Conservation (phyloP, 2,113 vertebrate genomes). For the Desmodus rotundus region DNA sequence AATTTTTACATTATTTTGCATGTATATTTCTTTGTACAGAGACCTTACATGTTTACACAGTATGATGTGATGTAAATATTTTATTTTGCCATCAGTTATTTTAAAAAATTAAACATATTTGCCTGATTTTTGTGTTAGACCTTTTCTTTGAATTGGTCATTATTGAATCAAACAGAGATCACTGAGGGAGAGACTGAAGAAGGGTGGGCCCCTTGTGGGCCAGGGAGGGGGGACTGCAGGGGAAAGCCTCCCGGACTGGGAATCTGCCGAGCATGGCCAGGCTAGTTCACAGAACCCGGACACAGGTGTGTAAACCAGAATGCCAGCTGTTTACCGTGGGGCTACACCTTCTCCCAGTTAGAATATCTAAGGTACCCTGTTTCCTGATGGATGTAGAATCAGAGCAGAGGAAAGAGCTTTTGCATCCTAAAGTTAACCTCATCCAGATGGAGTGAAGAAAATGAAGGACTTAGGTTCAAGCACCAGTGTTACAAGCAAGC, state of each 20-base stretch:
- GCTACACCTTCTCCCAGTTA: background rate
- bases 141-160: slow-evolving; percentile 59
- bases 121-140: slow-evolving; percentile 78
- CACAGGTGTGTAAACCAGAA: fast-evolving
- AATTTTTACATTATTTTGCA: slow-evolving; percentile 93
- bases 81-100: slow-evolving; percentile 96
- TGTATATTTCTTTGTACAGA: slow-evolving; percentile 99
- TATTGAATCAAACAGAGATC: background rate
- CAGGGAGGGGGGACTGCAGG: background rate
- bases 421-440: background rate
- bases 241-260: too few species aligned
- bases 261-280: fast-evolving
- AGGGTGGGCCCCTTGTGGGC: too few species aligned
- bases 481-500: too few species aligned
- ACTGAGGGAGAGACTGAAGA: background rate
- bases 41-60: slow-evolving; percentile 91
- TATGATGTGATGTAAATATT: slow-evolving; percentile 96
- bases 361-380: background rate
- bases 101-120: slow-evolving; percentile 95
- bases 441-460: background rate
- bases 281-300: background rate
- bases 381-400: background rate
- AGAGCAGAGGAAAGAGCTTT: background rate
- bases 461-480: background rate
- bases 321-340: fast-evolving